Evolutionary conservation across 2,113 vertebrate genomes (phyloP), one percentile per base, ranked within the genome.

Genomic region (Symphodus melops): DNA sequence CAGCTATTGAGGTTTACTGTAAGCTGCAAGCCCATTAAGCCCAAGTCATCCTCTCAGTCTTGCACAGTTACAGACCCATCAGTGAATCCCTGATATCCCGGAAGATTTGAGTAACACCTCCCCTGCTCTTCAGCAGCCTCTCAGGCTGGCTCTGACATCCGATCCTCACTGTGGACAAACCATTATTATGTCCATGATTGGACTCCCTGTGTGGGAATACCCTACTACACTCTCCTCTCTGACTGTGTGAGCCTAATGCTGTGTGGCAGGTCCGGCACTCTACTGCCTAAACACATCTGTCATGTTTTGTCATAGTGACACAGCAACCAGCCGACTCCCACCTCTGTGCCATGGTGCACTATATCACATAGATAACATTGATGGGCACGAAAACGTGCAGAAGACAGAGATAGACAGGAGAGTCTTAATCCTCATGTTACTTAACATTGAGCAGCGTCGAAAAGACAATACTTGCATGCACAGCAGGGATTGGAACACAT

Each of bases 241-340:
- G 86, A 92, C 94, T 91, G 92, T 88, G 91, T 95, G 95, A 97
- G 92, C 90, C 92, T 97, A 96, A 97, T 96, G 86, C 93, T 92
- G 85, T 85, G 17, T 95, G 95, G 94, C 96, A 94, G 91, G 69
- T 92, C 93, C 88, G 82, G 94, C 94, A 94, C 94, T 92, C 88
- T 82, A 77, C 94, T 96, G 96, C 96, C 96, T 94, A 95, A 95
- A 95, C 93, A 91, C 90, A 95, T 96, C 94, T 91, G 95, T 97
- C 96, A 96, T 84, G 20, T 86, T 79, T 86, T 89, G 92, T 94
- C 95, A 93, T 36, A 46, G 90, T 90, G 93, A 92, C 89, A 93
- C 86, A 86, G 72, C 86, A 86, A 92, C 87, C 90, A 88, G 89
- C 84, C 54, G 84, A 74, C 84, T 92, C 83, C 79, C 88, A 89